Evolutionary conservation across 2,113 vertebrate genomes (phyloP).

Genomic region (Camelus dromedarius): DNA sequence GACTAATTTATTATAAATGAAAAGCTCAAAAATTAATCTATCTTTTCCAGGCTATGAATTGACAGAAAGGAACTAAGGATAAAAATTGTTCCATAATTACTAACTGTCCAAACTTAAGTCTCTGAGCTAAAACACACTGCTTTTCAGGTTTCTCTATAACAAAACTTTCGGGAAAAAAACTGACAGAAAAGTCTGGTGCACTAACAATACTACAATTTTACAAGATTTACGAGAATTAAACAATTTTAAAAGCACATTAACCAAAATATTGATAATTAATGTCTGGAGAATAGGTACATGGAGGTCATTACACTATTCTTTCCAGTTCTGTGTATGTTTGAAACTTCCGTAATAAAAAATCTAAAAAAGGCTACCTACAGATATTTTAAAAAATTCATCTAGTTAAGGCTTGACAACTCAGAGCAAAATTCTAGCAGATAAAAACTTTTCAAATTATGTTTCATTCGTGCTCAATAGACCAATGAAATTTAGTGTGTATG

Average conservation of each 20-base stretch:
- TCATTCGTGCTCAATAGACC: background rate
- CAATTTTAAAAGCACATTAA: background rate
- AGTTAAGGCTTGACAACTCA: conserved; percentile 8
- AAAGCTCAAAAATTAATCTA: conserved; percentile 39
- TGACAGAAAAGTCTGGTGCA: background rate
- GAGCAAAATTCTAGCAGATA: conserved; percentile 50
- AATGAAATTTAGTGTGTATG: background rate
- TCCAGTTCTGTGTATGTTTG: background rate
- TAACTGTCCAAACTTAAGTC: conserved; percentile 19
- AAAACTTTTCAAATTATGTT: conserved; percentile 28
- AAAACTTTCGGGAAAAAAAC: background rate
- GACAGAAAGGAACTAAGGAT: conserved; percentile 16
- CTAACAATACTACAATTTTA: background rate
- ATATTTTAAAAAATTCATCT: conserved; percentile 20
- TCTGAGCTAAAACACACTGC: background rate
- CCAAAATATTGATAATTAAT: background rate
- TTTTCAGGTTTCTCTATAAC: conserved; percentile 39
- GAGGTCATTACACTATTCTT: background rate
- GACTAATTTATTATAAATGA: conserved; percentile 23
- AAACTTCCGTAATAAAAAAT: background rate
- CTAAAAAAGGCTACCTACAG: background rate
- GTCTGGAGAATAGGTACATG: background rate
- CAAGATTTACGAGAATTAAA: background rate
- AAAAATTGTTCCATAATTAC: conserved; percentile 42
- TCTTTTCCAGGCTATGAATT: conserved; percentile 29